Evolutionary conservation across 2,888 invertebrate species (phyloP).

Genomic region (Lasioglossum figueresi): DNA sequence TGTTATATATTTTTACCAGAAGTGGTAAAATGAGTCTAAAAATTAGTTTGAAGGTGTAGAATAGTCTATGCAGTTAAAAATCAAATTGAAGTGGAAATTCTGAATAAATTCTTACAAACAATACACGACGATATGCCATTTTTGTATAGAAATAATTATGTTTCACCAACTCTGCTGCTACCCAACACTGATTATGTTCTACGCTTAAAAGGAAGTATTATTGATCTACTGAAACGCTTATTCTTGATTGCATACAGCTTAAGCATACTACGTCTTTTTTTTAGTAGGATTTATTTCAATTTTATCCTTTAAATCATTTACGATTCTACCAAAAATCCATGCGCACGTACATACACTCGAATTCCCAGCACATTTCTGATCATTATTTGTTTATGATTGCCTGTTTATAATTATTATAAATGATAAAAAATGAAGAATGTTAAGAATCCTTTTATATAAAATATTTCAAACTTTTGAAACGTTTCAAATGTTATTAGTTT

Average conservation of each 20-base stretch:
- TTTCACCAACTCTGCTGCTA: conserved; percentile 19
- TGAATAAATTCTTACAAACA: background rate
- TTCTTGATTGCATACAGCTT: conserved; percentile 62
- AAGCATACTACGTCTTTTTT: conserved; percentile 57
- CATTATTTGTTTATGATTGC: background rate
- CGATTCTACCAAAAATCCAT: conserved; percentile 48
- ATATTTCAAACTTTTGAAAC: background rate
- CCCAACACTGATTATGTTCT: conserved; percentile 64
- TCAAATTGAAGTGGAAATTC: background rate
- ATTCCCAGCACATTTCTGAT: background rate
- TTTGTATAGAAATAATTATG: background rate
- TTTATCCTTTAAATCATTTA: conserved; percentile 31
- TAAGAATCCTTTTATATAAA: background rate
- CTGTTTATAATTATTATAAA: background rate
- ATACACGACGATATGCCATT: conserved; percentile 5
- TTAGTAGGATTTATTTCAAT: conserved; percentile 25
- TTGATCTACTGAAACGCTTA: conserved; percentile 63
- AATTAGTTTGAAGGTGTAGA: background rate
- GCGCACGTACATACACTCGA: conserved; percentile 57
- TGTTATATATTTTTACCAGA: background rate
- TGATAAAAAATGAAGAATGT: background rate
- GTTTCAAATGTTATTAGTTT: background rate
- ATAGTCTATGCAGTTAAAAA: background rate
- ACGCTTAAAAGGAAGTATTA: conserved; percentile 40
- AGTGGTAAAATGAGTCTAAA: background rate